phyloP scores from a whole-genome alignment of 2,797 vertebrate species.

The Rhinogobio ventralis region DNA sequence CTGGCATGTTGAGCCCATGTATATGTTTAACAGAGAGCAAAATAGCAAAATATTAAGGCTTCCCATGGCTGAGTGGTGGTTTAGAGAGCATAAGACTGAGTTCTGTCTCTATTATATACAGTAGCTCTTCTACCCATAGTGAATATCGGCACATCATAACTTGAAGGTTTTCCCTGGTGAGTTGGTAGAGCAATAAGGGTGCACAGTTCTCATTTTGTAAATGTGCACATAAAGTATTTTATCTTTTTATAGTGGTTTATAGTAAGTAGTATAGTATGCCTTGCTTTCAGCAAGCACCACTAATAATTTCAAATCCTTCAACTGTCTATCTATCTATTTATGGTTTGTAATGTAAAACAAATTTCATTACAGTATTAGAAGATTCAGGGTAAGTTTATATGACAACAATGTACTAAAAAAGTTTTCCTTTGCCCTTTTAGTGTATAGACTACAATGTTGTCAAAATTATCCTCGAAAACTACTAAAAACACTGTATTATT shows the following conservation, averaged over 20 bases:
- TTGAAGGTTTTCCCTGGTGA: constrained; percentile 30
- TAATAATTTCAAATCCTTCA: background rate
- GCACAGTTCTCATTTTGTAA: background rate
- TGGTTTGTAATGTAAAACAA: too few relatives aligned
- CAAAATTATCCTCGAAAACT: too few relatives aligned
- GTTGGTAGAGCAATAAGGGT: constrained; percentile 6
- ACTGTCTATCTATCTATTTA: background rate
- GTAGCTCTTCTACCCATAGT: background rate
- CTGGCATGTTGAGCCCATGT: constrained; percentile 65
- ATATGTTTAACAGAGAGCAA: constrained; percentile 58
- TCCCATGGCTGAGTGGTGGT: constrained; percentile 31
- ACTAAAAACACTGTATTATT: too few relatives aligned
- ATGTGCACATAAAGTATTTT: background rate
- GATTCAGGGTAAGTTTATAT: too few relatives aligned
- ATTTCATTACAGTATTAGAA: too few relatives aligned
- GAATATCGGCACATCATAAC: background rate
- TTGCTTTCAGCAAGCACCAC: too few relatives aligned
- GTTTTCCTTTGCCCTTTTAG: too few relatives aligned
- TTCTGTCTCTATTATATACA: constrained; percentile 41
- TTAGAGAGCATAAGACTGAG: background rate
- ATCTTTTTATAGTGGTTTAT: background rate
- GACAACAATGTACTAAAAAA: too few relatives aligned
- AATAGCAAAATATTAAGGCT: constrained; percentile 15
- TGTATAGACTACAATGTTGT: too few relatives aligned
- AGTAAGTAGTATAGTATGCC: too few relatives aligned